Percentiles rank a stretch among this genome's conserved stretches.
phyloP scores from a whole-genome alignment of 2,888 invertebrate species.

The Plagiodera versicolora region DNA sequence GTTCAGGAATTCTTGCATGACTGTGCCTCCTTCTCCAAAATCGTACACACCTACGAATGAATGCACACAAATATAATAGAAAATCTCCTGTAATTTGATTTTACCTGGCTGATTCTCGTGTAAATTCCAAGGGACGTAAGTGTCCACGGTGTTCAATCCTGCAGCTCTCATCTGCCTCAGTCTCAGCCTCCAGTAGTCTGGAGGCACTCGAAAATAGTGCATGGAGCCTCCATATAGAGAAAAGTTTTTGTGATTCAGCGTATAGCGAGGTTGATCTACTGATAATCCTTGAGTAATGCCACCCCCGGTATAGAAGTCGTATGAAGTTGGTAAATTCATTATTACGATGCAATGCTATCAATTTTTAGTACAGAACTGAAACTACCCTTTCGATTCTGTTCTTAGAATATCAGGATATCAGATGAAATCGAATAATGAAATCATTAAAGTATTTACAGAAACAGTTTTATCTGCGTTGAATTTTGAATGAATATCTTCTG shows the following conservation, averaged over 20 bases:
- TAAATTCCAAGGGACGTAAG: constrained; percentile 68
- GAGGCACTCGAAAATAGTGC: constrained; percentile 83
- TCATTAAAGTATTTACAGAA: too few species aligned
- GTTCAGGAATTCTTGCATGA: constrained; percentile 64
- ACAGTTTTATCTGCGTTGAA: too few species aligned
- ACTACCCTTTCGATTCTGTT: too few species aligned
- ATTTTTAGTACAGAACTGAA: too few species aligned
- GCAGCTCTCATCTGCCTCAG: constrained; percentile 74
- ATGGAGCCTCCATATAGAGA: constrained; percentile 60
- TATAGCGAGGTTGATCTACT: constrained; percentile 43
- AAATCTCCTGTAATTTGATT: too few species aligned
- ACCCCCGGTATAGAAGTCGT: constrained; percentile 53
- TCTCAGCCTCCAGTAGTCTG: constrained; percentile 76
- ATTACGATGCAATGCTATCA: too few species aligned
- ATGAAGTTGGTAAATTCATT: constrained; percentile 44
- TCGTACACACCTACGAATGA: constrained; percentile 29
- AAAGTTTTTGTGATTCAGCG: constrained; percentile 51
- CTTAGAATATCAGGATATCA: too few species aligned
- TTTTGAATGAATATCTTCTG: too few species aligned
- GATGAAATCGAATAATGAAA: too few species aligned
- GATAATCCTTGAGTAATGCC: constrained; percentile 43
- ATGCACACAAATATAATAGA: too few species aligned
- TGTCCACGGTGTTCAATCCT: constrained; percentile 79
- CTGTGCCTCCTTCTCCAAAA: constrained; percentile 63
- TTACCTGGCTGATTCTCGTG: constrained; percentile 29